Evolutionary conservation across 2,113 vertebrate species (phyloP).

Genomic region (Festucalex cinctus): DNA sequence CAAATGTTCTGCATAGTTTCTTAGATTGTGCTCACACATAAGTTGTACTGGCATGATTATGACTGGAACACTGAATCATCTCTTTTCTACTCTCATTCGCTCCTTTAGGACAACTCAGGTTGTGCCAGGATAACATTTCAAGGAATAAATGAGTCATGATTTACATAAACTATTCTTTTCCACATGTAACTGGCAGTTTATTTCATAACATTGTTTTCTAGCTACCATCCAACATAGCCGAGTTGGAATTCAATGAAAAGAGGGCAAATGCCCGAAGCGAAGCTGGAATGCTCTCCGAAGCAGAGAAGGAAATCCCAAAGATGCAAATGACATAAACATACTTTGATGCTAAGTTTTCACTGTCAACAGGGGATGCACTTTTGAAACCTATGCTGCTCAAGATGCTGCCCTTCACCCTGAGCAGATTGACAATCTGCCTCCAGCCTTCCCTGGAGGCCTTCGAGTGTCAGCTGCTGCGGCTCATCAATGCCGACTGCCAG

Average conservation of each 20-base stretch:
- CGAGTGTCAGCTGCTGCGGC: constrained; percentile 82
- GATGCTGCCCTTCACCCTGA: constrained; percentile 74
- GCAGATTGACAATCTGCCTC: constrained; percentile 75
- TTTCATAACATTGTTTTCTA: background rate
- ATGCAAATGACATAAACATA: background rate
- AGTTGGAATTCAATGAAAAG: background rate
- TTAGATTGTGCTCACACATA: background rate
- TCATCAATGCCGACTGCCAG: constrained; percentile 76
- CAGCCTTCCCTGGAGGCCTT: constrained; percentile 86
- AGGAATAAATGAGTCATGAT: constrained; percentile 17
- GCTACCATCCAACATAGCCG: background rate
- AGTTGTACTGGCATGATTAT: constrained; percentile 4
- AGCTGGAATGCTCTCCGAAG: background rate
- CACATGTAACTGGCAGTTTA: background rate
- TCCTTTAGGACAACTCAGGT: background rate
- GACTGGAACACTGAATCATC: background rate
- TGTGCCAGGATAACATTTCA: constrained; percentile 5
- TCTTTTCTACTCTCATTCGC: constrained; percentile 19
- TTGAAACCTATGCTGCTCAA: constrained; percentile 81
- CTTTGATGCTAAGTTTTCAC: constrained; percentile 4
- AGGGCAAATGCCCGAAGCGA: constrained; percentile 1
- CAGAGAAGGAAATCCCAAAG: constrained; percentile 2
- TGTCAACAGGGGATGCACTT: constrained; percentile 75
- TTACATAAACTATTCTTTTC: background rate
- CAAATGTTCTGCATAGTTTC: background rate